Evolutionary conservation across 1,140 invertebrate genomes (phyloP).

Genomic region (Drosophila parabipectinata): DNA sequence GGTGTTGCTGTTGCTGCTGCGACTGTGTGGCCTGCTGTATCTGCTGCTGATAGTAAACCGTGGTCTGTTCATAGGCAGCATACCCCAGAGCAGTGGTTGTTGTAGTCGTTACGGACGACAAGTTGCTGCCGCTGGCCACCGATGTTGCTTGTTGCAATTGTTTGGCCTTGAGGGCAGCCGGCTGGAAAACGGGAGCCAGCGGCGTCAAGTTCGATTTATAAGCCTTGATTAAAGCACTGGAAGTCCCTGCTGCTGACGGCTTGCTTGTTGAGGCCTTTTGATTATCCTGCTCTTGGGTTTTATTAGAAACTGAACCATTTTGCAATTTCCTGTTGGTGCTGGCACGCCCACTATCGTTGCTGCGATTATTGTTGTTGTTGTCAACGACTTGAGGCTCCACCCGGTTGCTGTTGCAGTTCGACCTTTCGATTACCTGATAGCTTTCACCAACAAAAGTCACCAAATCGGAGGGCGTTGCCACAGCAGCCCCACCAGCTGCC

Average conservation of each 20-base stretch:
- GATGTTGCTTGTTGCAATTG: conserved; percentile 50
- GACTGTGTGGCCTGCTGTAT: conserved; percentile 44
- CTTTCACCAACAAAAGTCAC: conserved; percentile 77
- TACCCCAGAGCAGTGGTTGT: conserved; percentile 36
- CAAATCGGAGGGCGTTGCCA: conserved; percentile 50
- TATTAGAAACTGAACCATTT: neutral
- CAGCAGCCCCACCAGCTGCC: neutral
- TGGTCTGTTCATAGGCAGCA: conserved; percentile 69
- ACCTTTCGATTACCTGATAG: conserved; percentile 69
- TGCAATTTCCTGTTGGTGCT: neutral
- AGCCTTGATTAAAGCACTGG: conserved; percentile 66
- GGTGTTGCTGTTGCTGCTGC: conserved; percentile 57
- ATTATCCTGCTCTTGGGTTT: conserved; percentile 24
- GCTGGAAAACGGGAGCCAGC: conserved; percentile 76
- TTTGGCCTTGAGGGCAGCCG: conserved; percentile 58
- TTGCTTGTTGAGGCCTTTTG: conserved; percentile 30
- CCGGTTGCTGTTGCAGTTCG: conserved; percentile 1
- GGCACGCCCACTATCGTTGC: conserved; percentile 14
- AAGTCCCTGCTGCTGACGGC: neutral
- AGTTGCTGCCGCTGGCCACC: conserved; percentile 15
- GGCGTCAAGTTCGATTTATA: conserved; percentile 79
- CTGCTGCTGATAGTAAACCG: conserved; percentile 75
- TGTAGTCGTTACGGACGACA: conserved; percentile 26
- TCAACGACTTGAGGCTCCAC: conserved; percentile 36
- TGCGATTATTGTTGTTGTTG: conserved; percentile 67